A percentile compares a stretch with the other conserved stretches of the same genome.
These are phyloP conservation scores for Ophioninae sp. DNA, from an alignment of 2,888 invertebrate genomes.

Conservation along the genomic window DNA sequence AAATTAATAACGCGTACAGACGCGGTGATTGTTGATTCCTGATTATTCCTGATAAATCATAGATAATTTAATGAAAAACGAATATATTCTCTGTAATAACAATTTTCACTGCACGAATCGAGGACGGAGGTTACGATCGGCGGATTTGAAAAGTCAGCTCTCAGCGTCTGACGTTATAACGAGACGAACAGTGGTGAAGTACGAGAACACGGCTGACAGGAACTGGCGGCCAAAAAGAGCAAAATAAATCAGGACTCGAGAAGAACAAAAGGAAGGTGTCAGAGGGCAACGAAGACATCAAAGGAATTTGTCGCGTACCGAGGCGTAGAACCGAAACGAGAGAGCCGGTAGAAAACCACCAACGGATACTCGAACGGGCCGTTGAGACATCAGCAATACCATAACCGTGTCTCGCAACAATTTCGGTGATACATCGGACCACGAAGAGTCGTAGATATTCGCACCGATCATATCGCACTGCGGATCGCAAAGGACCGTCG, in stretches of 20 bases:
- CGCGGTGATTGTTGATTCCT: too few relatives aligned
- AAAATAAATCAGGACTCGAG: neutral
- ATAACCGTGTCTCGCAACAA: conserved; percentile 36
- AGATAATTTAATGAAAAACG: too few relatives aligned
- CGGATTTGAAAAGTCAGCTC: neutral
- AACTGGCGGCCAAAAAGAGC: conserved; percentile 36
- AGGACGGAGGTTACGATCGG: neutral
- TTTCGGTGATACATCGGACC: conserved; percentile 44
- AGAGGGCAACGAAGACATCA: neutral
- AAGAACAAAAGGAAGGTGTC: neutral
- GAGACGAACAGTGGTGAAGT: conserved; percentile 41
- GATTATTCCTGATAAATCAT: too few relatives aligned
- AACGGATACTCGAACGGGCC: conserved; percentile 45
- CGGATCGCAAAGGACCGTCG: too few relatives aligned
- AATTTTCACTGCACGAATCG: neutral
- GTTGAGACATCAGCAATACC: conserved; percentile 44
- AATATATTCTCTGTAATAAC: too few relatives aligned
- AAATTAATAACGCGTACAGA: too few relatives aligned
- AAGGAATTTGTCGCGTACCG: conserved; percentile 10
- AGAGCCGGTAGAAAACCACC: conserved; percentile 49
- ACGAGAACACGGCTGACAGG: conserved; percentile 39
- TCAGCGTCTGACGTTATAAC: neutral
- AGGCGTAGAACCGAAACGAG: conserved; percentile 46
- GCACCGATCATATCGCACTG: conserved; percentile 30
- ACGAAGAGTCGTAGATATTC: conserved; percentile 20